These are phyloP conservation scores for Agrotis exclamationis DNA, from an alignment of 2,888 invertebrate genomes.

Conservation along the genomic window DNA sequence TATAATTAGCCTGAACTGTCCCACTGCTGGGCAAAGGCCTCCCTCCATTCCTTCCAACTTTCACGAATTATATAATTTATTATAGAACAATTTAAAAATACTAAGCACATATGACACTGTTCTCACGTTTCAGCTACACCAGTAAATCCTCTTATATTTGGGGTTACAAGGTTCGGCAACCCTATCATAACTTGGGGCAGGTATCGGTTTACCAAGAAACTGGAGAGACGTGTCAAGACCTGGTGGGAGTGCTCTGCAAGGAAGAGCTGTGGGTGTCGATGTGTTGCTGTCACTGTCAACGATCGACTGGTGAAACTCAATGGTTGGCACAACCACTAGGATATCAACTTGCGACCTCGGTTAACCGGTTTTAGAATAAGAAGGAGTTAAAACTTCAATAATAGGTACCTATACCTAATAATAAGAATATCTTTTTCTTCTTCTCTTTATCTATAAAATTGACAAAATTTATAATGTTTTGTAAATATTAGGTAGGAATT, in stretches of 20 bases:
- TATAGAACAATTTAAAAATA: too few species aligned
- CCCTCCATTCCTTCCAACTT: too few species aligned
- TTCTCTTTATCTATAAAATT: neutral
- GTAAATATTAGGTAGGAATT: neutral
- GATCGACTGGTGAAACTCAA: constrained; percentile 81
- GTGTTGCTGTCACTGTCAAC: constrained; percentile 82
- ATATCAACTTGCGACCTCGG: neutral
- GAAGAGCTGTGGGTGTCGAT: constrained; percentile 80
- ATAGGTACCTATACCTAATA: neutral
- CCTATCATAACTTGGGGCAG: constrained; percentile 85
- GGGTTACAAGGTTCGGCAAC: constrained; percentile 82
- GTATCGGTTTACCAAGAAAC: constrained; percentile 83
- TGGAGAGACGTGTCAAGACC: constrained; percentile 79
- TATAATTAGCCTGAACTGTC: too few species aligned
- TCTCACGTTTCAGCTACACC: constrained; percentile 35
- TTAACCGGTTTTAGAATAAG: too few species aligned
- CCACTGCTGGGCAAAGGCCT: too few species aligned
- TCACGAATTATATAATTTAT: too few species aligned
- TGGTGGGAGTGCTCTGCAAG: constrained; percentile 87
- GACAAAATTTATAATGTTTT: neutral
- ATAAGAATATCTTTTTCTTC: too few species aligned
- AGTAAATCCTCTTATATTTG: constrained; percentile 74
- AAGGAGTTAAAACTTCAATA: neutral
- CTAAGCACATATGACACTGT: constrained; percentile 3
- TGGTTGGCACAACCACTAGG: constrained; percentile 84